phyloP scores from a whole-genome alignment of 2,797 vertebrate species.

The Gymnoscopelus microlampas region DNA sequence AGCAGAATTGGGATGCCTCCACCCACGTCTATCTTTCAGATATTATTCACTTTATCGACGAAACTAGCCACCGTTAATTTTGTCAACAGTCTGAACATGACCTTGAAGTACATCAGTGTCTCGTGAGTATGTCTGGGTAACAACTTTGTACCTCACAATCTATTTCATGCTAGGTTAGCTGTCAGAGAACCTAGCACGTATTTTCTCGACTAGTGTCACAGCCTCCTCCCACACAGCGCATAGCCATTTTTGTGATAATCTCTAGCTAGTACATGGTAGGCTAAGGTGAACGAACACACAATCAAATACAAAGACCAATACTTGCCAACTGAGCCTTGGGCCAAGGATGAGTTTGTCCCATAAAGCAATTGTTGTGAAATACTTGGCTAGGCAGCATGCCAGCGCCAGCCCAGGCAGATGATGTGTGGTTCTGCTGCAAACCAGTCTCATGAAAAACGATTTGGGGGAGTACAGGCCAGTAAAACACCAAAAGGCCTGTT shows the following conservation, averaged over 20 bases:
- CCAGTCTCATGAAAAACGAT: conserved; percentile 47
- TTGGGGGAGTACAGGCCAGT: conserved; percentile 4
- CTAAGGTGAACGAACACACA: conserved; percentile 50
- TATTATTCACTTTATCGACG: conserved; percentile 63
- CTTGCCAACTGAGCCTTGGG: conserved; percentile 22
- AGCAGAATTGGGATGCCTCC: conserved; percentile 37
- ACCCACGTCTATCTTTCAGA: conserved; percentile 45
- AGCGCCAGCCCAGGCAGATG: conserved; percentile 20
- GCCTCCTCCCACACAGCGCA: conserved; percentile 18
- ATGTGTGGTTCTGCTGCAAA: conserved; percentile 27
- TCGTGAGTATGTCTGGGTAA: conserved; percentile 61
- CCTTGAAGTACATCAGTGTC: conserved; percentile 66
- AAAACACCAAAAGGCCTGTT: conserved; percentile 19
- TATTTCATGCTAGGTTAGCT: conserved; percentile 71
- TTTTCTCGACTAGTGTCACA: conserved; percentile 34
- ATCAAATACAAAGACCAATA: conserved; percentile 42
- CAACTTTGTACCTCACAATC: conserved; percentile 25
- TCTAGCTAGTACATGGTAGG: conserved; percentile 38
- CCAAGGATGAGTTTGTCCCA: conserved; percentile 41
- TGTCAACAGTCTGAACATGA: conserved; percentile 51
- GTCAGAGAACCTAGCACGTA: conserved; percentile 59
- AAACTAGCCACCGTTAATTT: conserved; percentile 48
- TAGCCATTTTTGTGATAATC: conserved; percentile 15
- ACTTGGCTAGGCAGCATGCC: conserved; percentile 13
- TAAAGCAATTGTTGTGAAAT: conserved; percentile 35